A percentile compares a stretch with the other conserved stretches of the same genome.
Conservation (phyloP, 2,797 vertebrate species). For the Argentina silus region DNA sequence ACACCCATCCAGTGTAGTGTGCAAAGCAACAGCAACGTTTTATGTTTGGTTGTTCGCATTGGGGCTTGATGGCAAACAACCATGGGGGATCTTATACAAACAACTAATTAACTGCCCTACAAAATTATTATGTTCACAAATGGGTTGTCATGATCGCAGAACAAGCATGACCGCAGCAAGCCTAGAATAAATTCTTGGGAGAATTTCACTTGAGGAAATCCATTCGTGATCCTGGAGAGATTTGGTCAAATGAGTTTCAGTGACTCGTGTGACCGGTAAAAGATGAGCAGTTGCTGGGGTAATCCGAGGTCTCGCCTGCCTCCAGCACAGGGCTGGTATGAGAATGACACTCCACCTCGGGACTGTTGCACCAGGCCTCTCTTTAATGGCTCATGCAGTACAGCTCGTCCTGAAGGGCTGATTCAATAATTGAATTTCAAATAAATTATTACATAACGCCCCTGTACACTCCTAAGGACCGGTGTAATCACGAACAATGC, state of each 20-base stretch:
- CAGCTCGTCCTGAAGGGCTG: conserved; percentile 53
- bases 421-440: conserved; percentile 75
- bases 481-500: conserved; percentile 18
- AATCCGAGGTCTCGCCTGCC: conserved; percentile 48
- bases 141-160: neutral
- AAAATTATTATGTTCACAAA: neutral
- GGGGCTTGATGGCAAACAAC: too few species aligned
- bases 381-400: conserved; percentile 52
- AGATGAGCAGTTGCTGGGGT: conserved; percentile 56
- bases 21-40: too few species aligned
- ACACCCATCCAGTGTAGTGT: too few species aligned
- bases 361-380: conserved; percentile 32
- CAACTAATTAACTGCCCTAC: neutral
- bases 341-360: conserved; percentile 35
- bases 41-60: too few species aligned
- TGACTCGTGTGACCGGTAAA: conserved; percentile 45
- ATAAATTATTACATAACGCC: conserved; percentile 74
- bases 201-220: too few species aligned
- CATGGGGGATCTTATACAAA: too few species aligned
- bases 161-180: neutral
- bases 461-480: conserved; percentile 48
- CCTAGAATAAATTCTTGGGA: conserved; percentile 6
- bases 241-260: conserved; percentile 44
- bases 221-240: conserved; percentile 31
- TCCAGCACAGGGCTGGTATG: conserved; percentile 39